Conservation (phyloP, 1,140 invertebrate genomes). For the Temnothorax nylanderi region DNA sequence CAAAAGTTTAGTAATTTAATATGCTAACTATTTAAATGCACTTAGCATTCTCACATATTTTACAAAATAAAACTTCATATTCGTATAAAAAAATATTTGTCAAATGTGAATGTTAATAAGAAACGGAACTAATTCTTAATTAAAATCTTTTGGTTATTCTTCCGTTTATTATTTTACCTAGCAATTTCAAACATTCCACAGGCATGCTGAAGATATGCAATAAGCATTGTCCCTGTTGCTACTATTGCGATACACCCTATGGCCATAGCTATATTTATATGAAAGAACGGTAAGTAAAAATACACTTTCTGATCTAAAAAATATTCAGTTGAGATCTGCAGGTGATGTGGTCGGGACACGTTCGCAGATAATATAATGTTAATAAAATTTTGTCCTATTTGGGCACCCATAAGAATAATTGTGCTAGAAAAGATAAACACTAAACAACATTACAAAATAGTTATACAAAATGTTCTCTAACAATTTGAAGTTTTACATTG, state of each 20-base stretch:
- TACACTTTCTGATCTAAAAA: not conserved
- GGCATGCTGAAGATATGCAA: not conserved
- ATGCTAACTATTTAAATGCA: no score
- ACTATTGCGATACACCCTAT: not conserved
- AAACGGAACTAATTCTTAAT: no score
- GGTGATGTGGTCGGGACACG: not conserved
- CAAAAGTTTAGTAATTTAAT: no score
- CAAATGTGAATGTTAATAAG: no score
- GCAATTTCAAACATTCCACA: conserved; percentile 17
- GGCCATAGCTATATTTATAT: not conserved
- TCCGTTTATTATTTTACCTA: not conserved
- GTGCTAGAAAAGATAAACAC: not conserved
- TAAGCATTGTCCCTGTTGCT: not conserved
- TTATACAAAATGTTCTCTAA: not conserved
- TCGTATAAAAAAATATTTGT: no score
- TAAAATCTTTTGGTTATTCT: no score
- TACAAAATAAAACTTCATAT: no score
- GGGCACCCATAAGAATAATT: not conserved
- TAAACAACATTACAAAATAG: not conserved
- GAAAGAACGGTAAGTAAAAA: not conserved
- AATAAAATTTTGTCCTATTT: not conserved
- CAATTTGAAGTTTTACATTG: no score
- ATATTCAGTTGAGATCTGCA: not conserved
- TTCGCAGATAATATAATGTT: not conserved
- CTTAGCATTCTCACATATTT: no score